Evolutionary conservation across 2,113 vertebrate genomes (phyloP).

Genomic region (Cynoglossus semilaevis): DNA sequence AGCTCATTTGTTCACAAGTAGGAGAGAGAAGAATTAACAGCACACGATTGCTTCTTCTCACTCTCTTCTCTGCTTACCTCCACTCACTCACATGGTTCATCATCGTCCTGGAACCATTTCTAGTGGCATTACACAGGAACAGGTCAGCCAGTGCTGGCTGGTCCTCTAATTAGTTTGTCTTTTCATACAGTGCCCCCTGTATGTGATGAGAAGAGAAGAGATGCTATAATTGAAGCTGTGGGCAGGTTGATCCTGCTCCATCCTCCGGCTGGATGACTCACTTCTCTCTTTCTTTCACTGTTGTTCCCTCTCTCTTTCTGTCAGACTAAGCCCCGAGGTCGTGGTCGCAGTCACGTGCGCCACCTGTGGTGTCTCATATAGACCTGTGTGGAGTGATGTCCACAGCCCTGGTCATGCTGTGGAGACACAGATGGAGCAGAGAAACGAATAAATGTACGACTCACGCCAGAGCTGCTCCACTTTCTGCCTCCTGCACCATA

Average conservation of each 20-base stretch:
- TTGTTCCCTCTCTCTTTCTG: constrained; percentile 16
- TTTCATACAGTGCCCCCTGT: constrained; percentile 6
- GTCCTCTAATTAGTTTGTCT: constrained; percentile 21
- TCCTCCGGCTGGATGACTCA: constrained; percentile 12
- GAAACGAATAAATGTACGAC: constrained; percentile 33
- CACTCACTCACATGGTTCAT: neutral
- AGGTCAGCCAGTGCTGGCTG: constrained; percentile 13
- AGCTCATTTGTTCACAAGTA: constrained; percentile 47
- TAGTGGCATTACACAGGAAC: constrained; percentile 13
- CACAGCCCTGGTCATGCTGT: constrained; percentile 31
- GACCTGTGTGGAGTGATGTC: constrained; percentile 28
- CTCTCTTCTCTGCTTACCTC: constrained; percentile 1
- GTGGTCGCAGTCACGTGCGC: constrained; percentile 9
- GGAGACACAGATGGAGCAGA: constrained; percentile 38
- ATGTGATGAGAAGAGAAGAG: constrained; percentile 1
- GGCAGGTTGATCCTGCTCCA: constrained; percentile 12
- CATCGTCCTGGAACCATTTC: constrained; percentile 8
- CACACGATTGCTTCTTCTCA: constrained; percentile 30
- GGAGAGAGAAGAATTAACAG: constrained; percentile 37
- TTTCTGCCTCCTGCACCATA: constrained; percentile 19
- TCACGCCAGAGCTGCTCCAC: constrained; percentile 17
- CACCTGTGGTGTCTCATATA: constrained; percentile 12
- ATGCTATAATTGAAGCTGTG: constrained; percentile 14
- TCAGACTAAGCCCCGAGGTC: constrained; percentile 29
- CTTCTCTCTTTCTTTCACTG: constrained; percentile 9